A percentile compares a stretch with the other conserved stretches of the same genome.
phyloP scores from a whole-genome alignment of 2,797 vertebrate species.

The Pelochelys cantorii region DNA sequence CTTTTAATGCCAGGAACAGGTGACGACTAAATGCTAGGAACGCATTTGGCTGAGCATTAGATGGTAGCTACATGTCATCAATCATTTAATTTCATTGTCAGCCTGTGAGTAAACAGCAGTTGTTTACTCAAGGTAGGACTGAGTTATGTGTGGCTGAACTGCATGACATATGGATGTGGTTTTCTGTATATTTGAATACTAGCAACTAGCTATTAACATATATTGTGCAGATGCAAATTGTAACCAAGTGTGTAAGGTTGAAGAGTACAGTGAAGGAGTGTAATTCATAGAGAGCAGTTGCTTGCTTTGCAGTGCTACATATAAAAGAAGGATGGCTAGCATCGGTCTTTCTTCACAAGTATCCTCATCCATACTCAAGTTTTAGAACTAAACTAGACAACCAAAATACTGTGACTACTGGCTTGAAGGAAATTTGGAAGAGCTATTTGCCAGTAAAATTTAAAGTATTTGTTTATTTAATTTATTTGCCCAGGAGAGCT shows the following conservation, averaged over 20 bases:
- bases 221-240: conserved; percentile 88
- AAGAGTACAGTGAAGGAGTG: conserved; percentile 77
- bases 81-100: conserved; percentile 84
- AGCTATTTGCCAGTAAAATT: conserved; percentile 65
- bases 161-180: conserved; percentile 89
- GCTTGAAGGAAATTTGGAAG: conserved; percentile 43
- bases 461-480: conserved; percentile 76
- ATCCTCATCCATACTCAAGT: conserved; percentile 17
- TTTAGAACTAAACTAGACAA: conserved; percentile 59
- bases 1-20: conserved; percentile 53
- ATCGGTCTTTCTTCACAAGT: neutral
- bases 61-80: conserved; percentile 79
- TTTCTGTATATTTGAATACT: conserved; percentile 86
- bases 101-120: conserved; percentile 88
- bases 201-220: conserved; percentile 87
- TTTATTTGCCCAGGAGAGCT: conserved; percentile 75
- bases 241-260: conserved; percentile 87
- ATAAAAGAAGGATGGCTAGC: neutral
- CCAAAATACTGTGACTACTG: conserved; percentile 57
- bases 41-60: conserved; percentile 72
- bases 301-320: neutral
- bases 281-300: conserved; percentile 26
- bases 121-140: conserved; percentile 86
- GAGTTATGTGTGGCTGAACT: conserved; percentile 86
- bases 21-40: conserved; percentile 62